These are phyloP conservation scores for Sceliomorpha sp. DNA, from an alignment of 2,888 invertebrate genomes.

Conservation along the genomic window DNA sequence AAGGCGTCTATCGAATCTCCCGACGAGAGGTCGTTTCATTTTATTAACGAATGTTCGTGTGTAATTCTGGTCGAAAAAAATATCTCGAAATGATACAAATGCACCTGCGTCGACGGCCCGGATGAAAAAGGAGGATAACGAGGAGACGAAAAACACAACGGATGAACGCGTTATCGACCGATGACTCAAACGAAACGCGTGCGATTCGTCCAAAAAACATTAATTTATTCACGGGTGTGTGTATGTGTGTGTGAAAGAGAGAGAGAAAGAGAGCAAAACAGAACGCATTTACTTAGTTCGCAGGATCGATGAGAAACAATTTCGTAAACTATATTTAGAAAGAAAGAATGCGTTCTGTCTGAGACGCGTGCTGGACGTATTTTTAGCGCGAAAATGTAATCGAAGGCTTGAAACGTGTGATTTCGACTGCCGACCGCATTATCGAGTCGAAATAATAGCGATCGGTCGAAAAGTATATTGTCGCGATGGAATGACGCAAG, in stretches of 20 bases:
- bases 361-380: not conserved
- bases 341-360: not conserved
- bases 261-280: too few relatives aligned
- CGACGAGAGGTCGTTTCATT: constrained; percentile 25
- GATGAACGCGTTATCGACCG: too few relatives aligned
- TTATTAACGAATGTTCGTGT: constrained; percentile 36
- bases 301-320: constrained; percentile 1
- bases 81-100: constrained; percentile 7
- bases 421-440: not conserved
- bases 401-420: not conserved
- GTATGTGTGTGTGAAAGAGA: too few relatives aligned
- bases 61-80: constrained; percentile 29
- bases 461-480: not conserved
- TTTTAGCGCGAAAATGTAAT: constrained; percentile 3
- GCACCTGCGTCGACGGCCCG: constrained; percentile 29
- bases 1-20: constrained; percentile 19
- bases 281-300: not conserved
- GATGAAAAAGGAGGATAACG: not conserved
- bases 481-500: constrained; percentile 1
- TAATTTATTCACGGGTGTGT: too few relatives aligned
- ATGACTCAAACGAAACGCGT: too few relatives aligned
- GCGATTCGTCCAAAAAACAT: too few relatives aligned
- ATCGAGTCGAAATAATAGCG: constrained; percentile 1
- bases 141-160: too few relatives aligned
- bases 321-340: constrained; percentile 4